Conservation (phyloP, 1,140 invertebrate species). For the Acyrthosiphon pisum region DNA sequence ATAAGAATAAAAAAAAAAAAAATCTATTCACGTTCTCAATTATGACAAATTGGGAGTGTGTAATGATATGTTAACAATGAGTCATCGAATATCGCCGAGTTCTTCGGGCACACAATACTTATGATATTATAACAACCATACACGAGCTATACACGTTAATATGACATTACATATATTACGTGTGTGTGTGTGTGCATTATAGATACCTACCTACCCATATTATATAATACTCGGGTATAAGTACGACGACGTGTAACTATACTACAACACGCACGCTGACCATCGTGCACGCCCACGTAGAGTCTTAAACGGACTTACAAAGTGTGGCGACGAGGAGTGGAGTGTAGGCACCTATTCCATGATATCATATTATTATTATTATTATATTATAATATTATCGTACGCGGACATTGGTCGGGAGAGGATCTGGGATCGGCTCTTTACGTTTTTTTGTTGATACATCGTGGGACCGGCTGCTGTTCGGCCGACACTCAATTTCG, state of each 20-base stretch:
- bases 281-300: background rate
- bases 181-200: background rate
- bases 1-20: background rate
- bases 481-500: background rate
- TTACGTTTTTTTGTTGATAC: background rate
- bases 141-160: background rate
- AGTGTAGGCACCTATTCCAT: background rate
- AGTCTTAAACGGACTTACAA: background rate
- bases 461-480: background rate
- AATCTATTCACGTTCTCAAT: background rate
- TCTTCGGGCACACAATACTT: background rate
- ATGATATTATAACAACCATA: background rate
- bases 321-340: background rate
- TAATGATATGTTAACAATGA: conserved; percentile 47
- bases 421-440: background rate
- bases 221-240: background rate
- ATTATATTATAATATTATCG: too few species aligned
- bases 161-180: background rate
- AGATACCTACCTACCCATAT: background rate
- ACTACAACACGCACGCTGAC: background rate
- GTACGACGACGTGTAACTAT: background rate
- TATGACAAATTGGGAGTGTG: conserved; percentile 15
- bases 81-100: conserved; percentile 18
- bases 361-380: too few species aligned
- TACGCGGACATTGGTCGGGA: background rate